phyloP scores from a whole-genome alignment of 2,888 invertebrate genomes.

The Kuschelorhynchus macadamiae region DNA sequence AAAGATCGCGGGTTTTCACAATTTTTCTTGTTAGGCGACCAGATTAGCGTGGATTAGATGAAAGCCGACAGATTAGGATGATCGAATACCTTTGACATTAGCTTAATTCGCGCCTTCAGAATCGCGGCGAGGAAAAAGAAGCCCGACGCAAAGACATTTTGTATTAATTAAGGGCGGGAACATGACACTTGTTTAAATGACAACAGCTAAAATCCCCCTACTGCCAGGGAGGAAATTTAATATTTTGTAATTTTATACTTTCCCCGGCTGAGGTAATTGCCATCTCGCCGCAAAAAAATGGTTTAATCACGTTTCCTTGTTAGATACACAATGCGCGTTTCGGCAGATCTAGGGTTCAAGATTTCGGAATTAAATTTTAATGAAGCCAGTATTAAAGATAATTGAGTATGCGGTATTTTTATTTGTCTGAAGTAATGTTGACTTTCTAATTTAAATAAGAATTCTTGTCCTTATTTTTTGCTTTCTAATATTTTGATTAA shows the following conservation, averaged over 20 bases:
- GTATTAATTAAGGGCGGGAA: conserved; percentile 44
- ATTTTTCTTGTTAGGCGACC: conserved; percentile 31
- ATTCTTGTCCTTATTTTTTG: too few relatives aligned
- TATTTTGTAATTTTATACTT: conserved; percentile 37
- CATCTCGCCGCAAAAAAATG: conserved; percentile 36
- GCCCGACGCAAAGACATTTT: conserved; percentile 32
- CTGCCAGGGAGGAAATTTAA: conserved; percentile 33
- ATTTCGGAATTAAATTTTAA: conserved; percentile 37
- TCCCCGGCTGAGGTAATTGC: conserved; percentile 31
- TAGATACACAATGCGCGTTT: conserved; percentile 34
- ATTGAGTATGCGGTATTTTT: conserved; percentile 1
- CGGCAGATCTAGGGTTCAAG: conserved; percentile 22
- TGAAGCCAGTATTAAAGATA: conserved; percentile 22
- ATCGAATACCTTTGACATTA: conserved; percentile 45
- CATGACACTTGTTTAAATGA: conserved; percentile 46
- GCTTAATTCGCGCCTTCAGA: conserved; percentile 36
- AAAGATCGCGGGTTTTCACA: conserved; percentile 2
- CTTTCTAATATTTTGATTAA: too few relatives aligned
- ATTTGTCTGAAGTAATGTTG: not conserved
- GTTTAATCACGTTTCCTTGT: conserved; percentile 40
- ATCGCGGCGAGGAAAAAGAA: conserved; percentile 28
- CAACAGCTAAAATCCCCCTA: conserved; percentile 34
- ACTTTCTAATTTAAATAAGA: too few relatives aligned
- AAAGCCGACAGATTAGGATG: conserved; percentile 44
- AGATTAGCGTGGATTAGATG: conserved; percentile 27